Evolutionary conservation across 2,797 vertebrate species (phyloP), one percentile per base, ranked within the genome.

Genomic region (Neoniphon sammara): DNA sequence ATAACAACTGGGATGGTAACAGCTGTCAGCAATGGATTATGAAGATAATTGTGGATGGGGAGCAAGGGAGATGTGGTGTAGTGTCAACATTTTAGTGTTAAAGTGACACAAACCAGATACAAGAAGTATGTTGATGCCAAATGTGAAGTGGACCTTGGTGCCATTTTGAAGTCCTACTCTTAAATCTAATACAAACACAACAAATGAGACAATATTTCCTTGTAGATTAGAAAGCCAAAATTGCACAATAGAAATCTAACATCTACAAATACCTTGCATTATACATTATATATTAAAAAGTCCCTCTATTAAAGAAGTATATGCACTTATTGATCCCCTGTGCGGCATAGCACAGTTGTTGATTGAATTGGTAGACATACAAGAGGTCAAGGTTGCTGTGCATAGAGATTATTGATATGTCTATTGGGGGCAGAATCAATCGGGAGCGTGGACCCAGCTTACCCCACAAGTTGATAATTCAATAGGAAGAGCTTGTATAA

Each of bases 321-420:
- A 46, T 46, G 42, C 10, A 12, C 15, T 17, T 46, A 12, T 17
- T 11, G 10, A 46, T 17, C 18, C 18, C 1, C 14, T 17, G 18
- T 47, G 46, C 15, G 5, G 5, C 17, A 17, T 4, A 47, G 5
- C 5, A 7, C 9, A 69, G 47, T 18, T 65, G 52, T 75, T 73
- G 31, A 76, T 67, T 53, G 54, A 60, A 74, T 63, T 27, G 31
- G 59, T 27, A 52, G 20, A 67, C 50, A 34, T n/a, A n/a, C n/a
- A n/a, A 56, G 58, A 71, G 70, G 69, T 81, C 72, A 70, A 42
- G 68, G 53, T 15, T 59, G 17, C 60, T 68, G 20, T 65, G 47
- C 57, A 50, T 58, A 1, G 7, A 58, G 56, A 71, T 66, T 71
- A 74, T 72, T 52, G 67, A 83, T 39, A 39, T 39, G 36, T 67